Evolutionary conservation across 2,888 invertebrate species (phyloP).

Genomic region (Drosophila emarginata): DNA sequence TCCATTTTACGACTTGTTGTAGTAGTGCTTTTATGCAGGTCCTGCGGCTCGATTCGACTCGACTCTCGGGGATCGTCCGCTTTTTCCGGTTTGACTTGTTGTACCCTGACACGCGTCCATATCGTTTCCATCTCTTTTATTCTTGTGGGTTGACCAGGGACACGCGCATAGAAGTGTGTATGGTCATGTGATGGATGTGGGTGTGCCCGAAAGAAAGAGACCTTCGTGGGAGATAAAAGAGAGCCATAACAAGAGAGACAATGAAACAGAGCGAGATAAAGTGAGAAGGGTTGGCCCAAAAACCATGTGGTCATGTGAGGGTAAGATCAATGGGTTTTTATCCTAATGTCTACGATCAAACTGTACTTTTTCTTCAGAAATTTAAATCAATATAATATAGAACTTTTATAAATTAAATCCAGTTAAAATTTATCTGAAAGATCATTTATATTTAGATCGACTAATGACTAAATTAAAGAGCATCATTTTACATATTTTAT

Average conservation of each 20-base stretch:
- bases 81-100: conserved; percentile 79
- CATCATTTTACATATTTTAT: no score
- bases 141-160: conserved; percentile 67
- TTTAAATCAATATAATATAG: no score
- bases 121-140: conserved; percentile 48
- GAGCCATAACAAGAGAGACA: neutral
- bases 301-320: neutral
- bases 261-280: neutral
- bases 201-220: conserved; percentile 24
- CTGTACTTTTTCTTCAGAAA: neutral
- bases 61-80: conserved; percentile 46
- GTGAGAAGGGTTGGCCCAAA: neutral
- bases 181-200: conserved; percentile 46
- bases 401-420: no score
- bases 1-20: conserved; percentile 33
- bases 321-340: conserved; percentile 5
- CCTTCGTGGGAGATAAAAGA: conserved; percentile 4
- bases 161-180: conserved; percentile 55
- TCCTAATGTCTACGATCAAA: neutral
- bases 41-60: conserved; percentile 32
- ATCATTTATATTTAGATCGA: no score
- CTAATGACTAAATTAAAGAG: no score
- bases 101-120: conserved; percentile 75
- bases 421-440: no score
- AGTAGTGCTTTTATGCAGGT: conserved; percentile 59